A percentile compares a stretch with the other conserved stretches of the same genome.
Conservation (phyloP, 2,113 vertebrate species). For the Clupea harengus region DNA sequence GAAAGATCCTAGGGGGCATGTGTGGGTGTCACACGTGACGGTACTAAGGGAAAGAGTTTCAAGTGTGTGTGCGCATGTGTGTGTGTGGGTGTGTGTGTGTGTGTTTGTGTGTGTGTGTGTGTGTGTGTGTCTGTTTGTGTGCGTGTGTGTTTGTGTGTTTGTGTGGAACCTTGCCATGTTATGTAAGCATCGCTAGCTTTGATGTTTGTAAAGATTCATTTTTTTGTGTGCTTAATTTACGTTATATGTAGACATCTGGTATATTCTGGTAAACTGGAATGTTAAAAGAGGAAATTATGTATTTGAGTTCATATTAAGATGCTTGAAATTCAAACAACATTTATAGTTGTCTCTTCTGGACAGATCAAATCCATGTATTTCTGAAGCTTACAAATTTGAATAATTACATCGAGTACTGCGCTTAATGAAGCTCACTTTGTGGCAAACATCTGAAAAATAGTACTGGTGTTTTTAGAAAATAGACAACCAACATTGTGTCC, state of each 20-base stretch:
- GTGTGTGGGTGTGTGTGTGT: conserved; percentile 5
- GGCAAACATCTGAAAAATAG: background rate
- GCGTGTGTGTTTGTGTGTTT: background rate
- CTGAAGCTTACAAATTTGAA: background rate
- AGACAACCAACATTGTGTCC: background rate
- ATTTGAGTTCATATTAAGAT: background rate
- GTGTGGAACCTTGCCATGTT: background rate
- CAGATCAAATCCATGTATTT: background rate
- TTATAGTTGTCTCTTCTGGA: background rate
- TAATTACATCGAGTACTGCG: background rate
- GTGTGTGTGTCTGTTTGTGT: background rate
- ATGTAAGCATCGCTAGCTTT: background rate
- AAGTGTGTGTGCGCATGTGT: background rate
- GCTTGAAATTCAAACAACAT: background rate
- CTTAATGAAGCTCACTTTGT: background rate
- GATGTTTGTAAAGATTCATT: background rate
- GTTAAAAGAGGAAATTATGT: background rate
- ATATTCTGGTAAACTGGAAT: background rate
- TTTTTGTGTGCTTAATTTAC: background rate
- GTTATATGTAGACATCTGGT: background rate
- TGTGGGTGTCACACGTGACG: background rate
- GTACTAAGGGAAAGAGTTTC: background rate
- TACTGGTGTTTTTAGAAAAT: background rate
- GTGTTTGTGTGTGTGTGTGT: background rate
- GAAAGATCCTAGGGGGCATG: background rate